These are phyloP conservation scores for Athripsodes cinereus DNA, from an alignment of 2,888 invertebrate species.

Conservation along the genomic window DNA sequence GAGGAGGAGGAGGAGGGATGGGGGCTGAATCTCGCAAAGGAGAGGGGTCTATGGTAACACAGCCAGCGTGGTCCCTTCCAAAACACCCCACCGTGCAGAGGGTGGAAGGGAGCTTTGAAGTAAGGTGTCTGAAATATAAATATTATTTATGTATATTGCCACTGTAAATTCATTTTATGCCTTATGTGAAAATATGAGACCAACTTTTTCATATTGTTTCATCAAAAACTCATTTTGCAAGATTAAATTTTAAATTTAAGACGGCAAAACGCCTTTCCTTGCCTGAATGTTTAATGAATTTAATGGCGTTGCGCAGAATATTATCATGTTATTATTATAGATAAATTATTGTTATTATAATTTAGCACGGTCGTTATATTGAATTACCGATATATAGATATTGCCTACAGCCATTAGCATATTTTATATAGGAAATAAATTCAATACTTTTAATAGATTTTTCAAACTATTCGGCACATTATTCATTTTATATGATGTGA, in stretches of 20 bases:
- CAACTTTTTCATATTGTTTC: conserved; percentile 13
- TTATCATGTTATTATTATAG: too few species aligned
- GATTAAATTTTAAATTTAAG: conserved; percentile 3
- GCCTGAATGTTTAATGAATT: neutral
- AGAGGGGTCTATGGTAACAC: too few species aligned
- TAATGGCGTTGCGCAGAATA: neutral
- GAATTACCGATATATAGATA: neutral
- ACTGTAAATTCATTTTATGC: conserved; percentile 15
- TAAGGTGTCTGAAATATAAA: conserved; percentile 18
- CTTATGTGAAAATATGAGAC: conserved; percentile 9
- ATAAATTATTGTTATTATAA: too few species aligned
- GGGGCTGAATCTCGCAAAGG: neutral
- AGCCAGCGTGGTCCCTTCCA: conserved; percentile 27
- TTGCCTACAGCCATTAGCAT: too few species aligned
- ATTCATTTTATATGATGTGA: too few species aligned
- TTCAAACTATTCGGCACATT: too few species aligned
- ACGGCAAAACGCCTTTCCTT: neutral
- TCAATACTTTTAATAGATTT: too few species aligned
- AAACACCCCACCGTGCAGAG: conserved; percentile 28
- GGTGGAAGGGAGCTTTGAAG: conserved; percentile 45
- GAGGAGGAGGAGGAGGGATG: neutral
- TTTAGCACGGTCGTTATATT: too few species aligned
- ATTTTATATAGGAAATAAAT: too few species aligned
- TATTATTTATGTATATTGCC: conserved; percentile 16
- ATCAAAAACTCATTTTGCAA: conserved; percentile 1